Evolutionary conservation across 2,888 invertebrate species (phyloP).

Genomic region (Chymomyza caudatula): DNA sequence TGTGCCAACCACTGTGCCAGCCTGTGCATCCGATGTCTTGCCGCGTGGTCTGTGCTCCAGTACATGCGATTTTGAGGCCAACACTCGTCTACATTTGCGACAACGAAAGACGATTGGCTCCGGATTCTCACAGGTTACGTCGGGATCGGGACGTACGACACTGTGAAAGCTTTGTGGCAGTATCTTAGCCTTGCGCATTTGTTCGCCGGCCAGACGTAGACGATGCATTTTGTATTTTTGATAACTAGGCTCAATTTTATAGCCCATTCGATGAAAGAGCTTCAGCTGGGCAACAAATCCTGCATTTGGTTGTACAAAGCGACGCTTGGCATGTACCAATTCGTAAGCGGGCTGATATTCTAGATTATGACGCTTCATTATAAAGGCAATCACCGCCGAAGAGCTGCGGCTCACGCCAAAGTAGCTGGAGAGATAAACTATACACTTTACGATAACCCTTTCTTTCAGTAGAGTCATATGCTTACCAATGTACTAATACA

Average conservation of each 20-base stretch:
- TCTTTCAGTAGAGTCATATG: too few relatives aligned
- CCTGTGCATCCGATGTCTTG: not conserved
- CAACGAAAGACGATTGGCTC: conserved; percentile 92
- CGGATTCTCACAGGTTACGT: conserved; percentile 85
- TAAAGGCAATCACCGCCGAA: conserved; percentile 89
- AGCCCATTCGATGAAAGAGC: conserved; percentile 89
- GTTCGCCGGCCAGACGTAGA: conserved; percentile 88
- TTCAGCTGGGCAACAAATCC: conserved; percentile 89
- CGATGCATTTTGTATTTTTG: conserved; percentile 87
- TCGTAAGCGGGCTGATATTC: conserved; percentile 86
- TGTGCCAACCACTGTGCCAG: conserved; percentile 19
- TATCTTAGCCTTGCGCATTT: conserved; percentile 89
- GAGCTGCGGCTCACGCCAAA: conserved; percentile 95
- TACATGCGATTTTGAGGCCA: conserved; percentile 89
- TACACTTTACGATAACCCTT: too few relatives aligned
- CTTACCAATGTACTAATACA: conserved; percentile 92
- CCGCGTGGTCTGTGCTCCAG: conserved; percentile 81
- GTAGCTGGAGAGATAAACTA: conserved; percentile 81
- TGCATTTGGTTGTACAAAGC: conserved; percentile 87
- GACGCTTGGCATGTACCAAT: conserved; percentile 84
- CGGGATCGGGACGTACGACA: conserved; percentile 89
- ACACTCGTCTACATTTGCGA: conserved; percentile 87
- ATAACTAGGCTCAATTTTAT: conserved; percentile 83
- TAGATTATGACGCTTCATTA: conserved; percentile 91
- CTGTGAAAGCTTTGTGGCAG: conserved; percentile 88